These are phyloP conservation scores for Thymelicus lineola DNA, from an alignment of 2,888 invertebrate genomes.

Conservation along the genomic window DNA sequence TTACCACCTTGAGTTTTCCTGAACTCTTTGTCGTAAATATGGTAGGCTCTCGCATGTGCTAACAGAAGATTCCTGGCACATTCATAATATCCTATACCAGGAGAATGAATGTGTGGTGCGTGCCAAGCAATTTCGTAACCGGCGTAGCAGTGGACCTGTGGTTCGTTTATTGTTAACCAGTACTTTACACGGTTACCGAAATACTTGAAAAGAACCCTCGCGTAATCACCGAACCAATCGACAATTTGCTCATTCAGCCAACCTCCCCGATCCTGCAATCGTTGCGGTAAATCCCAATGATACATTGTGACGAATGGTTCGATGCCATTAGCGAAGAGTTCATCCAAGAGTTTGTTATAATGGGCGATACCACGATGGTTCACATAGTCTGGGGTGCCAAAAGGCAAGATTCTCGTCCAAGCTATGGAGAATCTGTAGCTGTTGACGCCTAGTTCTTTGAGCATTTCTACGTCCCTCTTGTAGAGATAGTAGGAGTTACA, in stretches of 20 bases:
- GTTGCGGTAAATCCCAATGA: conserved; percentile 78
- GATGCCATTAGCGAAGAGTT: conserved; percentile 83
- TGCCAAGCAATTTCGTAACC: conserved; percentile 57
- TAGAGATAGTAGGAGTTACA: conserved; percentile 86
- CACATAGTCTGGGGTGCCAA: conserved; percentile 71
- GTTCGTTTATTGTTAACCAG: conserved; percentile 90
- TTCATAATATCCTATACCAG: conserved; percentile 81
- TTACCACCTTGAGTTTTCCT: conserved; percentile 70
- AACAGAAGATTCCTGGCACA: conserved; percentile 81
- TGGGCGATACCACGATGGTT: conserved; percentile 84
- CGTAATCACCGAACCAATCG: conserved; percentile 71
- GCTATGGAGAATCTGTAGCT: conserved; percentile 80
- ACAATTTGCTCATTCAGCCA: conserved; percentile 65
- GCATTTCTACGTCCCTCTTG: conserved; percentile 68
- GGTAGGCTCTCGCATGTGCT: conserved; percentile 85
- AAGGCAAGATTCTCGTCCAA: conserved; percentile 86
- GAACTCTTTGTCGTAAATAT: conserved; percentile 82
- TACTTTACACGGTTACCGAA: conserved; percentile 82
- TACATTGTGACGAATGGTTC: conserved; percentile 82
- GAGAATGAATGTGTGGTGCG: conserved; percentile 54
- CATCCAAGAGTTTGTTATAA: conserved; percentile 86
- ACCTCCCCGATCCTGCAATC: conserved; percentile 78
- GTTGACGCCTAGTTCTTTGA: conserved; percentile 61
- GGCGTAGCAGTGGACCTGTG: conserved; percentile 61
- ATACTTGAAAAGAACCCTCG: conserved; percentile 60